Percentiles rank a stretch among this genome's conserved stretches.
Evolutionary conservation across 1,140 invertebrate genomes (phyloP).

Genomic region (Melipona quadrifasciata): DNA sequence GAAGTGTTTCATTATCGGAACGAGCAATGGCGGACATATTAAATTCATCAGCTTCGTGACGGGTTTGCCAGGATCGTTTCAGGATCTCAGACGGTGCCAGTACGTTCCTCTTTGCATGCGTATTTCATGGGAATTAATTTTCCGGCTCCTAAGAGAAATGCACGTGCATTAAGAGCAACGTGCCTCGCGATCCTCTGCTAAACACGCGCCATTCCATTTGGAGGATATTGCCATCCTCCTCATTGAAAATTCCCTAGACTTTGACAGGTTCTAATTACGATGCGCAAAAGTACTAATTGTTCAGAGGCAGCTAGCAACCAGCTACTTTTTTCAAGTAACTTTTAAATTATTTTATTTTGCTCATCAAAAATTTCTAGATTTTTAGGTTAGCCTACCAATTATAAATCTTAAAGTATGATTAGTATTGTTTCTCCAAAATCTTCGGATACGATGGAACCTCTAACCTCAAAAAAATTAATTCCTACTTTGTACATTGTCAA

Average conservation of each 20-base stretch:
- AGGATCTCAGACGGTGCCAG: neutral
- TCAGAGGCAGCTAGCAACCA: too few relatives aligned
- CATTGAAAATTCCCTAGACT: neutral
- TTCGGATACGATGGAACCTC: neutral
- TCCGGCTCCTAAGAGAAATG: slow-evolving; percentile 23
- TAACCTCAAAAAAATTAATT: neutral
- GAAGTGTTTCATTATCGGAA: neutral
- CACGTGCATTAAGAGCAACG: slow-evolving; percentile 22
- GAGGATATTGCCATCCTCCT: slow-evolving; percentile 23
- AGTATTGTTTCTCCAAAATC: neutral
- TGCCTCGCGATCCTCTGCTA: slow-evolving; percentile 8
- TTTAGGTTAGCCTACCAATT: neutral
- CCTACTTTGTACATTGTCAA: neutral
- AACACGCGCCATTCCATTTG: slow-evolving; percentile 12
- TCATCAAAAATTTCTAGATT: too few relatives aligned
- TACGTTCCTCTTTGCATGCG: slow-evolving; percentile 10
- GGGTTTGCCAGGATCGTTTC: neutral
- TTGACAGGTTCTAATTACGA: neutral
- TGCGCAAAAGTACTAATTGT: neutral
- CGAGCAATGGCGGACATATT: neutral
- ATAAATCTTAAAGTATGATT: neutral
- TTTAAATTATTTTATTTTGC: too few relatives aligned
- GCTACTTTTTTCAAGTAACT: too few relatives aligned
- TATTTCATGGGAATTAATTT: slow-evolving; percentile 39
- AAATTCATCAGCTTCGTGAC: slow-evolving; percentile 5